Percentiles rank a stretch among this genome's conserved stretches.
Conservation (phyloP, 2,797 vertebrate species). For the Crocidura indochinensis region DNA sequence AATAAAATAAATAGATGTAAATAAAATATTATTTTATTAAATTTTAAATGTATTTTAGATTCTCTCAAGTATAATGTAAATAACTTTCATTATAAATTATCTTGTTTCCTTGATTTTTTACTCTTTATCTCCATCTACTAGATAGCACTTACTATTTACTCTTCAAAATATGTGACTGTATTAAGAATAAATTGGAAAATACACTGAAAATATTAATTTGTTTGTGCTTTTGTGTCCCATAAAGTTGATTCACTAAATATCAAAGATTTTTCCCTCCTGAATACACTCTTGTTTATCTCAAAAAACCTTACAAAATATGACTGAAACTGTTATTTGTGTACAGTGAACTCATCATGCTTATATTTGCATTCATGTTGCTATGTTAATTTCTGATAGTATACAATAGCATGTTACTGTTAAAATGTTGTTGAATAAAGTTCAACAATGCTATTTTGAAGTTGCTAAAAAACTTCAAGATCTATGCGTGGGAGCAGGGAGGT, state of each 20-base stretch:
- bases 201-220: conserved; percentile 4
- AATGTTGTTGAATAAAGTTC: background rate
- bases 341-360: background rate
- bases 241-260: conserved; percentile 2
- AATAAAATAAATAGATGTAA: background rate
- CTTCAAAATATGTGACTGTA: background rate
- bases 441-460: conserved; percentile 9
- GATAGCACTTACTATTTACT: too few species aligned
- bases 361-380: background rate
- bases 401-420: background rate
- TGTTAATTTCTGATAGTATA: background rate
- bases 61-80: background rate
- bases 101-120: background rate
- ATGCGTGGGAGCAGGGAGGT: too few species aligned
- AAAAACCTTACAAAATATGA: background rate
- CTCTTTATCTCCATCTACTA: background rate
- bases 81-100: background rate
- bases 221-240: background rate
- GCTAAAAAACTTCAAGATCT: background rate
- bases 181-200: background rate
- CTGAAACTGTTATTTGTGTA: background rate
- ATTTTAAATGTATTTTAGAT: conserved; percentile 51
- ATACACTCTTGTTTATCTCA: background rate
- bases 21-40: background rate
- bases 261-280: background rate